Percentiles rank a stretch among this genome's conserved stretches.
Evolutionary conservation across 2,888 invertebrate genomes (phyloP).

Genomic region (Lottia gigantea): DNA sequence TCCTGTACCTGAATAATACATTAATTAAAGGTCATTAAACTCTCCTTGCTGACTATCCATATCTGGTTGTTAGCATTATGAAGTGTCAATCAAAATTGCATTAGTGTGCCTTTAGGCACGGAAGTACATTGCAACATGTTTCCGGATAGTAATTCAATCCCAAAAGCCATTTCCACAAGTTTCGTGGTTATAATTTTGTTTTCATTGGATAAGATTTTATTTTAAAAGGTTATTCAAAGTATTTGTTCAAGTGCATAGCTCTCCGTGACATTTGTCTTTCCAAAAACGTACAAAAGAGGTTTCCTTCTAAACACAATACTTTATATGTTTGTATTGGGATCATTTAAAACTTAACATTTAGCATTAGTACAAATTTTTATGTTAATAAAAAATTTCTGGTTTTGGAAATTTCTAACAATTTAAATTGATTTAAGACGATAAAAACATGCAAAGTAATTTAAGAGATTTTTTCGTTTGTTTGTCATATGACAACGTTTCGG

Average conservation of each 20-base stretch:
- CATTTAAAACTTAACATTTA: too few relatives aligned
- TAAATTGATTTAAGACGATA: too few relatives aligned
- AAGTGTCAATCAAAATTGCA: slow-evolving; percentile 5
- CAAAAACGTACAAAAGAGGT: too few relatives aligned
- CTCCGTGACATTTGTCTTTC: neutral
- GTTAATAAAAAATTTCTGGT: too few relatives aligned
- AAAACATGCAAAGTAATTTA: too few relatives aligned
- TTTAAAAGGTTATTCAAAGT: neutral
- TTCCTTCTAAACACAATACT: too few relatives aligned
- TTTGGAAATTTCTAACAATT: too few relatives aligned
- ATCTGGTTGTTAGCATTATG: neutral
- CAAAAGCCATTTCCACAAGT: neutral
- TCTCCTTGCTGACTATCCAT: neutral
- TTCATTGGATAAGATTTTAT: neutral
- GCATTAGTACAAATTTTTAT: too few relatives aligned
- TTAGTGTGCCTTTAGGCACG: slow-evolving; percentile 4
- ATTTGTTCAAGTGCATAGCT: slow-evolving; percentile 1
- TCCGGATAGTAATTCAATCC: neutral
- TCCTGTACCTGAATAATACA: neutral
- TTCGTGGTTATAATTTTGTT: neutral
- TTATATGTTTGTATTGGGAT: too few relatives aligned
- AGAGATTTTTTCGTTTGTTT: too few relatives aligned
- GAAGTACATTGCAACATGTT: neutral
- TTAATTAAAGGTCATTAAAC: neutral
- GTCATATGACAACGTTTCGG: too few relatives aligned